phyloP scores from a whole-genome alignment of 2,888 invertebrate species.

The Ischnura elegans region DNA sequence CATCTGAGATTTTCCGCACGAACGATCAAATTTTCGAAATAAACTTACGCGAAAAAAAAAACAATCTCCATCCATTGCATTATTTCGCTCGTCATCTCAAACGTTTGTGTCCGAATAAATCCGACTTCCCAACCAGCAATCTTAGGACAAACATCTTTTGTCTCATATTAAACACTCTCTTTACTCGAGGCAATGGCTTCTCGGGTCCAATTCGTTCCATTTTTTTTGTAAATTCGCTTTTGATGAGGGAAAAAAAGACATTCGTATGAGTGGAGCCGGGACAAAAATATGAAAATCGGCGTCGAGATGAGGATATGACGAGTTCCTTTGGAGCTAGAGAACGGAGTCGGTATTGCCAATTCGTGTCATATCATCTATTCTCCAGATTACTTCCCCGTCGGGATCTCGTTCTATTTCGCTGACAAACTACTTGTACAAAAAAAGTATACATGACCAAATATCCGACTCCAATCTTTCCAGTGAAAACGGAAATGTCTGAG shows the following conservation, averaged over 20 bases:
- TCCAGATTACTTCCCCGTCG: neutral
- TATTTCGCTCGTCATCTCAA: conserved; percentile 29
- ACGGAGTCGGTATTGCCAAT: conserved; percentile 43
- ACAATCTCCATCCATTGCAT: conserved; percentile 51
- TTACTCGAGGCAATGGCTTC: neutral
- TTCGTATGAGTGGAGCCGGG: neutral
- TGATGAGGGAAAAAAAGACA: neutral
- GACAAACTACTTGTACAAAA: neutral
- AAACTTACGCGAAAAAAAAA: neutral
- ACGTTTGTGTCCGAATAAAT: conserved; percentile 5
- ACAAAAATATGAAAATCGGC: neutral
- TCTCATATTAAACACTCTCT: conserved; percentile 9
- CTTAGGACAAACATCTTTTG: conserved; percentile 55
- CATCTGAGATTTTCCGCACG: conserved; percentile 20
- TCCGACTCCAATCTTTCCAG: neutral
- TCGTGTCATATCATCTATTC: neutral
- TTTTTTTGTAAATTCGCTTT: conserved; percentile 13
- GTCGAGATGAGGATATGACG: conserved; percentile 14
- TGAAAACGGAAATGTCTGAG: neutral
- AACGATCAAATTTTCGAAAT: conserved; percentile 48
- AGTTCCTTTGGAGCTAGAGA: conserved; percentile 10
- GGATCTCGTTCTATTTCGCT: neutral
- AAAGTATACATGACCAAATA: neutral
- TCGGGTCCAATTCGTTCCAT: neutral
- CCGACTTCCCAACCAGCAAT: neutral